Conservation (phyloP, 2,888 invertebrate species). For the Euzetes globulus region DNA sequence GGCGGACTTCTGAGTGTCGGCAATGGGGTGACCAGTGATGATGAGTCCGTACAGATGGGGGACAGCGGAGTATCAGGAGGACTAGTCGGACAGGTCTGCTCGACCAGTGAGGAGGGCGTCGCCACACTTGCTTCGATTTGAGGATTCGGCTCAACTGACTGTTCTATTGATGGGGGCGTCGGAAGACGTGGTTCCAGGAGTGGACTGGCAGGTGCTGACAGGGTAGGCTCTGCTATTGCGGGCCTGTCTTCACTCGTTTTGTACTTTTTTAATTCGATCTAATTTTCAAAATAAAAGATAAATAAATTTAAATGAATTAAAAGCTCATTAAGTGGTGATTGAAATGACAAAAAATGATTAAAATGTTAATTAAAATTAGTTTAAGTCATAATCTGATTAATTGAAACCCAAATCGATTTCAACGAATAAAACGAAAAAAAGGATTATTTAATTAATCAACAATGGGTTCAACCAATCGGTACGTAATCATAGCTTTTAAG, state of each 20-base stretch:
- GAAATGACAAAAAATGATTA: not conserved
- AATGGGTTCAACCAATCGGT: no score
- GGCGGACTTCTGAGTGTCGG: not conserved
- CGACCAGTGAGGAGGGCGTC: no score
- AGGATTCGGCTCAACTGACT: no score
- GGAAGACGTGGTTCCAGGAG: not conserved
- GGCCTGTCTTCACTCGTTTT: not conserved
- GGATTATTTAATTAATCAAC: no score
- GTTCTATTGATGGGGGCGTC: not conserved
- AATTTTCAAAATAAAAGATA: not conserved
- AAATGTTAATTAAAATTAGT: not conserved
- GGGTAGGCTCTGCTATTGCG: not conserved
- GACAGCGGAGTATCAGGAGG: not conserved
- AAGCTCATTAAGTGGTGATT: not conserved
- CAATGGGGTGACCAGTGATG: not conserved
- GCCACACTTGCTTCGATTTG: no score
- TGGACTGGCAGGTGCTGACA: not conserved
- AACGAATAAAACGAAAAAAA: no score
- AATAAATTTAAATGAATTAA: not conserved
- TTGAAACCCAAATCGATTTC: no score
- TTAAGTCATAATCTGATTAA: no score
- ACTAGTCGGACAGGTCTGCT: no score
- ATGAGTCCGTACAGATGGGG: not conserved
- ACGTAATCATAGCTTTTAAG: no score
- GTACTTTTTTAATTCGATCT: constrained; percentile 26